phyloP scores from a whole-genome alignment of 2,113 vertebrate species.

The Sphyrna mokarran region DNA sequence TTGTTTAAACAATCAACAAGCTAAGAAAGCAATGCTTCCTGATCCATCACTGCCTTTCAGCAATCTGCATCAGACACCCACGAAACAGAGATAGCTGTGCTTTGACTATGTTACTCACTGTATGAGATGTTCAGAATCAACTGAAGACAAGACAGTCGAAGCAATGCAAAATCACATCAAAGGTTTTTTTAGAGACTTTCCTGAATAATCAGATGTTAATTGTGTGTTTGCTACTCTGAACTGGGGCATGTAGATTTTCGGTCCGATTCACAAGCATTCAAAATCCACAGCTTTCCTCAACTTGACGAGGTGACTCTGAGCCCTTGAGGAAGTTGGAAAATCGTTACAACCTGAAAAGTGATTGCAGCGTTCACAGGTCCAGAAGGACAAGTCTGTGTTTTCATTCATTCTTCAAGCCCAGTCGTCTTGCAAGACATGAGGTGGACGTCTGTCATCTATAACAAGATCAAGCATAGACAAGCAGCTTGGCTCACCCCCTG shows the following conservation, averaged over 20 bases:
- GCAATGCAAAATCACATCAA: neutral
- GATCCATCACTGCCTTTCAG: neutral
- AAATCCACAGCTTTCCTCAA: neutral
- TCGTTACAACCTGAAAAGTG: neutral
- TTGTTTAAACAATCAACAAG: neutral
- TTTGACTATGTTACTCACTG: no score
- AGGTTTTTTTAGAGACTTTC: neutral
- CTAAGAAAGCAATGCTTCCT: neutral
- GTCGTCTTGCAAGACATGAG: neutral
- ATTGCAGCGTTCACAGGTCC: neutral
- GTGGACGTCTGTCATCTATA: neutral
- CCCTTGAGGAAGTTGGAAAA: neutral
- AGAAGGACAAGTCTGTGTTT: neutral
- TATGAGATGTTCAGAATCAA: neutral
- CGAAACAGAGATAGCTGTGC: neutral
- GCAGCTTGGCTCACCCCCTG: neutral
- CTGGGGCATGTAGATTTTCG: neutral
- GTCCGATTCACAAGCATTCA: neutral
- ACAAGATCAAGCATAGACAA: constrained; percentile 22
- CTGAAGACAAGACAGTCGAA: neutral
- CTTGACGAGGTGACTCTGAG: neutral
- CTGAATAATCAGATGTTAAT: neutral
- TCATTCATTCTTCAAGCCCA: constrained; percentile 1
- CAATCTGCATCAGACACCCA: neutral
- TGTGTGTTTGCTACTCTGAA: neutral